Evolutionary conservation across 2,797 vertebrate genomes (phyloP), one percentile per base, ranked within the genome.

Genomic region (Pangasius sanitwongsei): DNA sequence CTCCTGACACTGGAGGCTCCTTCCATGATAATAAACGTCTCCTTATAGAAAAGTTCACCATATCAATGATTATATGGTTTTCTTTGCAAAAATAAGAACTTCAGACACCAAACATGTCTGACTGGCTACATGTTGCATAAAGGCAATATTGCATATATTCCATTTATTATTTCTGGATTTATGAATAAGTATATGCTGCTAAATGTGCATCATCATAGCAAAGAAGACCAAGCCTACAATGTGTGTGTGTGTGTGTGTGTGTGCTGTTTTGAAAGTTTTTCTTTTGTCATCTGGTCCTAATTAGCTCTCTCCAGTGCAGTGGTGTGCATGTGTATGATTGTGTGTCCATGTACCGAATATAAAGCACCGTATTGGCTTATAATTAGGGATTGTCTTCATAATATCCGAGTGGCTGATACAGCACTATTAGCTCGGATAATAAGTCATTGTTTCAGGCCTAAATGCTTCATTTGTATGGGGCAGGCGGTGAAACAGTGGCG

Each of bases 281-380:
- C 92, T 92, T 94, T 92, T 92, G 94, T 94, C 95, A 96, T 95
- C 95, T 96, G 95, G 95, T 95, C 94, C 92, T 96, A 96, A 96
- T 96, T 96, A 94, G 94, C 92, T 96, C 92, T 95, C 92, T 94
- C 34, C 70, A 80, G 53, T 57, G 34, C 50, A 20, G 85, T 74
- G 83, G 44, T 88, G 78, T 90, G 85, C 75, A 83, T 74, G 74
- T 81, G 69, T 89, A 61, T 63, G 69, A 87, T 61, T 53, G 55
- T 86, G 57, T 75, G 55, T 37, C 53, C 31, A 53, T 84, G 70
- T 85, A 44, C 89, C 86, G 89, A 89, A 91, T 92, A 92, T 89
- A 93, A 94, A 94, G 92, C 93, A 91, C 88, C 74, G 70, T 87
- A 92, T 92, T 91, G 93, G 91, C 92, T 92, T 92, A 93, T 96